Evolutionary conservation across 2,113 vertebrate genomes (phyloP).

Genomic region (Mobula hypostoma): DNA sequence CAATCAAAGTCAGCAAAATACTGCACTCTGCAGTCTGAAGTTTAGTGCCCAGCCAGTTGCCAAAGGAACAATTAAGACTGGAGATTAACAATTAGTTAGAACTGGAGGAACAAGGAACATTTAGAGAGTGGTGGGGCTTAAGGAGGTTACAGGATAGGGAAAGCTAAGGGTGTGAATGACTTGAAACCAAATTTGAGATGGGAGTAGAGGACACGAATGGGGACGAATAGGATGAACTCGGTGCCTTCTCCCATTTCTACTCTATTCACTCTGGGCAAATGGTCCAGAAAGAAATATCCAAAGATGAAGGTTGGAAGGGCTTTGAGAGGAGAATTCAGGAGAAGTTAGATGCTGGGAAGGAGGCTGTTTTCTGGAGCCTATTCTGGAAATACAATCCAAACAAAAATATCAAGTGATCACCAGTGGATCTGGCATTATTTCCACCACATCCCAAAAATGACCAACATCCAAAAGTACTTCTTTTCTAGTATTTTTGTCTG

Average conservation of each 20-base stretch:
- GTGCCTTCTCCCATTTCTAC: not conserved
- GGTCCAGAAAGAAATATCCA: not conserved
- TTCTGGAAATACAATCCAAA: not conserved
- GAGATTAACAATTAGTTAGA: too few relatives aligned
- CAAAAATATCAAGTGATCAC: not conserved
- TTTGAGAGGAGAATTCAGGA: not conserved
- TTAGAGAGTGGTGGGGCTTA: too few relatives aligned
- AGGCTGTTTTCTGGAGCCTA: not conserved
- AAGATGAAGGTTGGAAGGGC: not conserved
- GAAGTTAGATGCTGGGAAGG: not conserved
- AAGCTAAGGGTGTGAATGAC: too few relatives aligned
- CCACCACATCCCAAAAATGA: not conserved
- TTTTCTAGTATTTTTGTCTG: not conserved
- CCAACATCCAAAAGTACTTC: not conserved
- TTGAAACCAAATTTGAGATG: too few relatives aligned
- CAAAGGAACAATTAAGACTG: too few relatives aligned
- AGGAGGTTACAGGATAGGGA: too few relatives aligned
- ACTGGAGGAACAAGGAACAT: too few relatives aligned
- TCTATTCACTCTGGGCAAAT: too few relatives aligned
- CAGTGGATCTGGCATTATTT: not conserved
- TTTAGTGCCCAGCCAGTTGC: too few relatives aligned
- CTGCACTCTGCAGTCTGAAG: not conserved
- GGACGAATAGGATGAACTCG: not conserved
- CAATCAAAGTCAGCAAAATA: not conserved
- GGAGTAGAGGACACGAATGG: too few relatives aligned